phyloP scores from a whole-genome alignment of 2,797 vertebrate genomes.

The Diglossa cyanea region DNA sequence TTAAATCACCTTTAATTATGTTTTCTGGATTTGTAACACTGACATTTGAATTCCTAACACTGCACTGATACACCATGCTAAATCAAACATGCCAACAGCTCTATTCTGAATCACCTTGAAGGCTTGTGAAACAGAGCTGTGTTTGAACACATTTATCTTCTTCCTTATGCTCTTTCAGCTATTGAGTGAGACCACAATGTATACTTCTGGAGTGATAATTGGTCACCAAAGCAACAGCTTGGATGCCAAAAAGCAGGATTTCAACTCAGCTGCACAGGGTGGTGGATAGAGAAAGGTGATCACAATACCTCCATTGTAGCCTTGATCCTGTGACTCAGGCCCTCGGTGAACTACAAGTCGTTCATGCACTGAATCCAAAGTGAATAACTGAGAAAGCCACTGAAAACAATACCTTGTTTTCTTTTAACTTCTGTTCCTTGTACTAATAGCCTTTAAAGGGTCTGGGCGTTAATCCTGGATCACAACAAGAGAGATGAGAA shows the following conservation, averaged over 20 bases:
- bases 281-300: conserved; percentile 38
- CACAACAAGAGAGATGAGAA: not conserved
- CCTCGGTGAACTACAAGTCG: not conserved
- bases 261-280: conserved; percentile 7
- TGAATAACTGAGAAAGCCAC: conserved; percentile 4
- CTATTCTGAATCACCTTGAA: conserved; percentile 57
- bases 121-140: conserved; percentile 18
- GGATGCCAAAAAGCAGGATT: conserved; percentile 58
- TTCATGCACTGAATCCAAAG: conserved; percentile 37
- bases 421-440: conserved; percentile 14
- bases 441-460: not conserved
- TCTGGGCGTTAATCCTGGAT: not conserved
- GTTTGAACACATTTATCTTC: conserved; percentile 54
- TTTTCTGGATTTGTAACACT: conserved; percentile 40
- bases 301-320: conserved; percentile 54
- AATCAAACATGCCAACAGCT: conserved; percentile 44
- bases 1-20: conserved; percentile 53
- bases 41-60: conserved; percentile 42
- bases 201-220: conserved; percentile 44
- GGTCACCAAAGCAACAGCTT: conserved; percentile 61
- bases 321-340: conserved; percentile 18
- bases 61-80: not conserved
- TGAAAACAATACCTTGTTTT: conserved; percentile 29
- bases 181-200: conserved; percentile 45
- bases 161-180: conserved; percentile 6